phyloP scores from a whole-genome alignment of 2,888 invertebrate species.

The Halictus ligatus region DNA sequence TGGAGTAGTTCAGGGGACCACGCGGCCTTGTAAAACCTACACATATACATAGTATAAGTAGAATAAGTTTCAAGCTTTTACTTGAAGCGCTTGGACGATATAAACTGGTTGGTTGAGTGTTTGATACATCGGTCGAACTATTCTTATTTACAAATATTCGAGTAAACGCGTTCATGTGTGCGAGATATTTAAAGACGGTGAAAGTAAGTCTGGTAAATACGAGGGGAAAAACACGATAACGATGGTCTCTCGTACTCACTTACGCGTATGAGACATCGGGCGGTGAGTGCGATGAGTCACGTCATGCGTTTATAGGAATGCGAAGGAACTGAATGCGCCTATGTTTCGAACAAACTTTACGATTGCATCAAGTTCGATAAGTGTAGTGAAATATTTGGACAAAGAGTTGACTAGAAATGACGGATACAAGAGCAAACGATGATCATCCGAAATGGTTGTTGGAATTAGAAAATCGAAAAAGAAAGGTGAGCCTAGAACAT shows the following conservation, averaged over 20 bases:
- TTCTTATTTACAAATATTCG: not conserved
- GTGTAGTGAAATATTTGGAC: not conserved
- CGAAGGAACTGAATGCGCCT: slow-evolving; percentile 5
- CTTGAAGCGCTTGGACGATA: not conserved
- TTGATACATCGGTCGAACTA: not conserved
- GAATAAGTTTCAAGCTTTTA: not conserved
- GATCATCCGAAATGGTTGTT: slow-evolving; percentile 81
- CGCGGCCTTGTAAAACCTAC: not conserved
- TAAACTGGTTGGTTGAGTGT: not conserved
- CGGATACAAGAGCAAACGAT: slow-evolving; percentile 68
- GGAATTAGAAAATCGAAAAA: slow-evolving; percentile 81
- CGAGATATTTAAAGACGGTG: not conserved
- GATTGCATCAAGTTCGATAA: not conserved
- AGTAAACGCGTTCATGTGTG: not conserved
- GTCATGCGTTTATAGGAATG: slow-evolving; percentile 38
- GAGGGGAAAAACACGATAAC: slow-evolving; percentile 24
- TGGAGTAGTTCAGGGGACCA: not conserved
- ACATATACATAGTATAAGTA: no score
- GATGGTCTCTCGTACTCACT: not conserved
- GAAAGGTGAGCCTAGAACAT: slow-evolving; percentile 75
- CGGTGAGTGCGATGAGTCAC: slow-evolving; percentile 45
- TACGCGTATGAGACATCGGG: not conserved
- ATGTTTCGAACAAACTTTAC: not conserved
- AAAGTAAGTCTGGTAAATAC: not conserved
- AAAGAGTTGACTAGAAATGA: slow-evolving; percentile 56